A percentile compares a stretch with the other conserved stretches of the same genome.
Conservation (phyloP, 2,797 vertebrate species). For the Monodelphis domestica region DNA sequence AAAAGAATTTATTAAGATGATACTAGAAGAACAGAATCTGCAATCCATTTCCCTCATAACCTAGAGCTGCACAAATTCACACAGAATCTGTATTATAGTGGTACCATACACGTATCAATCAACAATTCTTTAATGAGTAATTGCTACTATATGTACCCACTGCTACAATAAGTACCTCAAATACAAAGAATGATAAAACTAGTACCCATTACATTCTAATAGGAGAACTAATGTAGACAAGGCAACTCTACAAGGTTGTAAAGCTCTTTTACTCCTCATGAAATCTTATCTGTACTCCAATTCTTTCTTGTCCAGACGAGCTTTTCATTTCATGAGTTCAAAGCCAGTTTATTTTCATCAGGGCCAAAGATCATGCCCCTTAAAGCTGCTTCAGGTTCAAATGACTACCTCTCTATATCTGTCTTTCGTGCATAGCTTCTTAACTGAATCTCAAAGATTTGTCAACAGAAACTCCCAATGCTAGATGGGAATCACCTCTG, state of each 20-base stretch:
- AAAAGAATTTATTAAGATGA: not conserved
- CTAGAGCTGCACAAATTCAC: not conserved
- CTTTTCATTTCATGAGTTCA: not conserved
- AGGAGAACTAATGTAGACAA: not conserved
- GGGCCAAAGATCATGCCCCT: not conserved
- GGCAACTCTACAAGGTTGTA: not conserved
- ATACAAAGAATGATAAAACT: not conserved
- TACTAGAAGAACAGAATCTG: not conserved
- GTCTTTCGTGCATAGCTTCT: not conserved
- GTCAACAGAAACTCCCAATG: not conserved
- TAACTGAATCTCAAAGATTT: not conserved
- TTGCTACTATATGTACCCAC: not conserved
- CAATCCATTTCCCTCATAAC: not conserved
- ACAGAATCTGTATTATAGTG: not conserved
- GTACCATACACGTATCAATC: not conserved
- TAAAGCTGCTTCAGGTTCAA: not conserved
- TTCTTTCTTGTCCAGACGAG: not conserved
- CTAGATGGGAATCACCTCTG: not conserved
- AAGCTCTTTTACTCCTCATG: not conserved
- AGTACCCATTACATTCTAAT: not conserved
- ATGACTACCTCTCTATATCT: not conserved
- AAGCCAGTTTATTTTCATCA: not conserved
- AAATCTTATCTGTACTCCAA: not conserved
- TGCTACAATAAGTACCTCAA: not conserved
- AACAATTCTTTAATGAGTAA: not conserved